These are phyloP conservation scores for Chlamydotis undulata DNA, from an alignment of 2,113 vertebrate species.

Conservation along the genomic window DNA sequence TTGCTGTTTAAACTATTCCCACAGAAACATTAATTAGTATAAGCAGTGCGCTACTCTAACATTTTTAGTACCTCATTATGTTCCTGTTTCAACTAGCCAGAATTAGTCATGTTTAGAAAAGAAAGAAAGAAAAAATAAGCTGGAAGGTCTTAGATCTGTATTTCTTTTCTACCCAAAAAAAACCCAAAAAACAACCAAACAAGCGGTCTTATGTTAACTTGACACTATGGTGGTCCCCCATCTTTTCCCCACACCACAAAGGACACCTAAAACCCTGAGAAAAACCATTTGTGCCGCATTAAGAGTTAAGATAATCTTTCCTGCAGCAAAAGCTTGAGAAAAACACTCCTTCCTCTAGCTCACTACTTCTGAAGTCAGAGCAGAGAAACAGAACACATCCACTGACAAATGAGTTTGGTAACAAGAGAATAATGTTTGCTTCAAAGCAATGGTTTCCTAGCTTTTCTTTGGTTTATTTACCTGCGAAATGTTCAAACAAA, in stretches of 20 bases:
- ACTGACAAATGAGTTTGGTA: background rate
- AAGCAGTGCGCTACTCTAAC: background rate
- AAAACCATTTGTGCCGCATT: background rate
- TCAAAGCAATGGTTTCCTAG: background rate
- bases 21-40: background rate
- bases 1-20: background rate
- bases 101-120: background rate
- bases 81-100: slow-evolving; percentile 14
- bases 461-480: background rate
- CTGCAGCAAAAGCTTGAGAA: background rate
- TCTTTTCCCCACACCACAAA: background rate
- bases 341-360: background rate
- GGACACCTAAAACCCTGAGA: background rate
- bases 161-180: background rate
- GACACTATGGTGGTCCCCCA: background rate
- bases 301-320: background rate
- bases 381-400: background rate
- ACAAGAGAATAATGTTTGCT: background rate
- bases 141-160: background rate
- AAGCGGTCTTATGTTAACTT: background rate
- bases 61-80: slow-evolving; percentile 2
- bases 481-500: background rate
- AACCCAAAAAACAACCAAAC: background rate
- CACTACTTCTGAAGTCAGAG: background rate
- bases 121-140: background rate